These are phyloP conservation scores for Bombyx mori DNA, from an alignment of 1,140 invertebrate genomes.

Conservation along the genomic window ASM3026992v2 NC_085110.1:14114001-14114500, in stretches of 20 bases:
- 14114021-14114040: too few species aligned
- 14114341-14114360: neutral
- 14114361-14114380: neutral
- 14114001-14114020: too few species aligned
- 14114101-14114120: conserved; percentile 97
- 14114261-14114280: conserved; percentile 47
- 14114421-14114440: too few species aligned
- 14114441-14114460: too few species aligned
- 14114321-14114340: neutral
- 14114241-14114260: conserved; percentile 43
- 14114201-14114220: conserved; percentile 70
- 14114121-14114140: conserved; percentile 83
- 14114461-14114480: too few species aligned
- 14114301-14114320: conserved; percentile 41
- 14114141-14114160: conserved; percentile 28
- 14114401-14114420: neutral
- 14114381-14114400: neutral
- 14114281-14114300: conserved; percentile 55
- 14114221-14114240: conserved; percentile 73
- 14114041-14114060: conserved; percentile 73
- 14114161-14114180: conserved; percentile 81
- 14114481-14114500: too few species aligned
- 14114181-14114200: conserved; percentile 88
- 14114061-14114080: conserved; percentile 84
- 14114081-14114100: conserved; percentile 93